Evolutionary conservation across 2,113 vertebrate species (phyloP), one percentile per base, ranked within the genome.

Genomic region (Colossoma macropomum): DNA sequence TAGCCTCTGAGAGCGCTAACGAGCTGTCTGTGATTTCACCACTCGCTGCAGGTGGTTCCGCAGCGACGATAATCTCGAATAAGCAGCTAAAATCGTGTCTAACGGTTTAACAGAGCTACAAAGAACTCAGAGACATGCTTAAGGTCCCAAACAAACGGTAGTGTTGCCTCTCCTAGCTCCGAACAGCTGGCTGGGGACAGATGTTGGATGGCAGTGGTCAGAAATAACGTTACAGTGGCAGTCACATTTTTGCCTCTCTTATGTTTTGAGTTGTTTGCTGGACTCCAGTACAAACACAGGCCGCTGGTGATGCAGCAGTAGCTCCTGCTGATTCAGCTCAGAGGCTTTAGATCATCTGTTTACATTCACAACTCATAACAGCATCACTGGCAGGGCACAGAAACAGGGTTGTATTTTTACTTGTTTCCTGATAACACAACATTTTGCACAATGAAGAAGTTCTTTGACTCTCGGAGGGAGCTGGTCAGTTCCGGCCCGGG

Each of bases 381-480:
- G 7, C 30, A 34, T 13, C 16, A 30, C 19, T 38, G 32, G 27
- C 13, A 15, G 17, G 15, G 2, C 50, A 52, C 63, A 66, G 13
- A 66, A 17, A 32, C 63, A 52, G 63, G 62, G 25, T 65, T 65
- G 25, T 65, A 16, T 28, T 28, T 65, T 27, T 52, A 52, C 17
- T 52, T 52, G 50, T 52, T 52, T 17, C 50, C 19, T 59, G 21
- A n/a, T 27, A 38, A 34, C 19, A 45, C 41, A 45, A 45, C 41
- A 45, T 45, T 62, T 27, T 63, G 32, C n/a, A 87, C 85, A 74
- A 98, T 98, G 97, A 98, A 98, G 97, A 99, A 99, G 96, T 99
- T 99, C 92, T 99, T 99, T 88, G 97, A 98, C 93, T 97, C 96
- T 38, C 96, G 97, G 45, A 94, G 97, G 89, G 97, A 99, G 92